Evolutionary conservation across 2,888 invertebrate species (phyloP).

Genomic region (Dryobota labecula): DNA sequence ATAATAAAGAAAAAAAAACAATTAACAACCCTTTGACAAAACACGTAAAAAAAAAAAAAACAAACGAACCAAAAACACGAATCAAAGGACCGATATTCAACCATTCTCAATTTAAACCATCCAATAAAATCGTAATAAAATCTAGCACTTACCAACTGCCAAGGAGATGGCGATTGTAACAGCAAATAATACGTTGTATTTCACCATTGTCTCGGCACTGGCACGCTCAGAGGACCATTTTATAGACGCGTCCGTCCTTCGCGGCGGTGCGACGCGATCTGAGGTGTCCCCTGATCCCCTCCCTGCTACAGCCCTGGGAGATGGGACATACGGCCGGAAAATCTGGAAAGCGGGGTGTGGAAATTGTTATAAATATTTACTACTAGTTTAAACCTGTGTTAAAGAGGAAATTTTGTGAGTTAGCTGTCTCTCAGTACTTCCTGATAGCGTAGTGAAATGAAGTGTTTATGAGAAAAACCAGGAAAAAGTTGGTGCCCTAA

Average conservation of each 20-base stretch:
- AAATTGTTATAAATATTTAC: conserved; percentile 16
- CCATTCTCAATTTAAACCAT: conserved; percentile 25
- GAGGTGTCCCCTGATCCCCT: conserved; percentile 56
- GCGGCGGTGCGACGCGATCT: conserved; percentile 68
- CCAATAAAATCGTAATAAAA: conserved; percentile 47
- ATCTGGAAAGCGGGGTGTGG: conserved; percentile 35
- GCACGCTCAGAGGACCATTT: conserved; percentile 56
- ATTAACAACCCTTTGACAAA: conserved; percentile 14
- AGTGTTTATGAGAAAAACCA: background rate
- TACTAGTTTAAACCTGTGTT: background rate
- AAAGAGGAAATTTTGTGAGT: background rate
- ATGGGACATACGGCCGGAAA: conserved; percentile 46
- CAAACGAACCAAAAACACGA: conserved; percentile 19
- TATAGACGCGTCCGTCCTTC: conserved; percentile 70
- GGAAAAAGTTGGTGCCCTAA: background rate
- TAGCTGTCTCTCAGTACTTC: background rate
- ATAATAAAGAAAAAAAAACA: conserved; percentile 1
- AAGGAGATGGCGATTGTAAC: conserved; percentile 77
- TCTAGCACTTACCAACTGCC: conserved; percentile 78
- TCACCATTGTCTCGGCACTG: conserved; percentile 77
- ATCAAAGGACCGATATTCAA: background rate
- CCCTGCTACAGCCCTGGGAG: conserved; percentile 61
- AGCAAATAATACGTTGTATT: conserved; percentile 77
- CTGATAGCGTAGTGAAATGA: background rate
- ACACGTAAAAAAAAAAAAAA: conserved; percentile 38